These are phyloP conservation scores for Oithona nana DNA, from an alignment of 2,888 invertebrate species.

Conservation along the genomic window DNA sequence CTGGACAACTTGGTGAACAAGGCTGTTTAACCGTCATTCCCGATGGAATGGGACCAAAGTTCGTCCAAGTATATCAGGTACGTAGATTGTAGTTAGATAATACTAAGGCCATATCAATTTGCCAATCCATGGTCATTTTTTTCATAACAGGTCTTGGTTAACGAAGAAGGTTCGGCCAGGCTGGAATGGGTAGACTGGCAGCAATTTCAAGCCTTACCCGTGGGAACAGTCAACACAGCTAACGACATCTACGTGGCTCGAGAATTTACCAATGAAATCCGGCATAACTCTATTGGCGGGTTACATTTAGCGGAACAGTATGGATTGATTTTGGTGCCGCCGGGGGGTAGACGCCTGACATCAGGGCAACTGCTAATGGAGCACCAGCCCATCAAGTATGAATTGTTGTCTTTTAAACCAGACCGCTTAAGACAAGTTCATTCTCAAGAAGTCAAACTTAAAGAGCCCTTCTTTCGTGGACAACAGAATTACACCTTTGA, in stretches of 20 bases:
- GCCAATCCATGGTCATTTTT: not conserved
- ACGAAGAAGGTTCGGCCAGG: not conserved
- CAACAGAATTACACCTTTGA: not conserved
- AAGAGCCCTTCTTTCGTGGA: not conserved
- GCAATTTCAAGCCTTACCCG: not conserved
- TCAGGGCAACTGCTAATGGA: conserved; percentile 6
- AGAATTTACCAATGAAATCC: not conserved
- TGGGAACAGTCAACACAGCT: not conserved
- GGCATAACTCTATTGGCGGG: not conserved
- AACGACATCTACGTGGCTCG: conserved; percentile 10
- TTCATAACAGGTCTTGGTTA: conserved; percentile 10
- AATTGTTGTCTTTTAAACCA: not conserved
- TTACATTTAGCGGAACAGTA: not conserved
- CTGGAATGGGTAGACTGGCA: conserved; percentile 9
- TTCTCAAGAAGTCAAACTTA: not conserved
- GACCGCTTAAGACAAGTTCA: not conserved
- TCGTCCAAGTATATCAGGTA: too few relatives aligned
- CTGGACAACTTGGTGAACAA: not conserved
- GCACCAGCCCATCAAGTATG: conserved; percentile 1
- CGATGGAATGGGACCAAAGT: too few relatives aligned
- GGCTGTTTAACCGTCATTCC: not conserved
- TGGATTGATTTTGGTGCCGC: not conserved
- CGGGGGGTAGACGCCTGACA: not conserved
- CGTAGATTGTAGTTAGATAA: too few relatives aligned
- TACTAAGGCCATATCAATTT: too few relatives aligned